Evolutionary conservation across 2,113 vertebrate species (phyloP).

Genomic region (Tenrec ecaudatus): DNA sequence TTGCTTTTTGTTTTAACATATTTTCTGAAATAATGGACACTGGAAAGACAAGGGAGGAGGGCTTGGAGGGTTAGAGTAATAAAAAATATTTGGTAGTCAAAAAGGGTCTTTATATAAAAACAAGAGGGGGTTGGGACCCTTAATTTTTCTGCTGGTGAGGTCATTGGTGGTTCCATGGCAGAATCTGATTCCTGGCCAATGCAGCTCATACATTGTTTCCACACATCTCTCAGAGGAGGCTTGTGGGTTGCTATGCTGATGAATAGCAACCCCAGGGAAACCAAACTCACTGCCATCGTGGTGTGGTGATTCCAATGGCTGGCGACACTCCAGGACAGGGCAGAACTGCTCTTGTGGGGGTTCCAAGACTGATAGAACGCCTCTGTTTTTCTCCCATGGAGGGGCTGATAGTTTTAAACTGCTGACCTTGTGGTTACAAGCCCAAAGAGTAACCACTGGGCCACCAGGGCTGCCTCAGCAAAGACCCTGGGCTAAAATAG

Average conservation of each 20-base stretch:
- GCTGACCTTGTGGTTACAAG: too few species aligned
- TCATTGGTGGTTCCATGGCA: too few species aligned
- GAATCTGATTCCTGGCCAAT: not conserved
- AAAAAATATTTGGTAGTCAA: not conserved
- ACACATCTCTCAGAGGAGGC: not conserved
- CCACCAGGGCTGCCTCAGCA: too few species aligned
- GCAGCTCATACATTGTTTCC: not conserved
- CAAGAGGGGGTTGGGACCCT: not conserved
- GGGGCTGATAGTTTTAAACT: too few species aligned
- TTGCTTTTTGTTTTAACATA: conserved; percentile 14
- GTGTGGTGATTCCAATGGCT: too few species aligned
- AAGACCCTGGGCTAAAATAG: not conserved
- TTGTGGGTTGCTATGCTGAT: not conserved
- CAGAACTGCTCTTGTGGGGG: too few species aligned
- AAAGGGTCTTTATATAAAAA: not conserved
- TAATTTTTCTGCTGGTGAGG: not conserved
- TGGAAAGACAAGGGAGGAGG: not conserved
- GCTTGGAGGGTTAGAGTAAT: not conserved
- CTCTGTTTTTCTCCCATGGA: too few species aligned
- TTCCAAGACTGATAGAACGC: too few species aligned
- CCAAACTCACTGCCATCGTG: too few species aligned
- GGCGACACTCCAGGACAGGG: too few species aligned
- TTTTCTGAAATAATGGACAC: conserved; percentile 18
- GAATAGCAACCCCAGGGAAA: not conserved
- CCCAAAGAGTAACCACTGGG: too few species aligned